Base-by-base conservation (phyloP, 2,797 vertebrate species). In the Hippoglossus hippoglossus region DNA sequence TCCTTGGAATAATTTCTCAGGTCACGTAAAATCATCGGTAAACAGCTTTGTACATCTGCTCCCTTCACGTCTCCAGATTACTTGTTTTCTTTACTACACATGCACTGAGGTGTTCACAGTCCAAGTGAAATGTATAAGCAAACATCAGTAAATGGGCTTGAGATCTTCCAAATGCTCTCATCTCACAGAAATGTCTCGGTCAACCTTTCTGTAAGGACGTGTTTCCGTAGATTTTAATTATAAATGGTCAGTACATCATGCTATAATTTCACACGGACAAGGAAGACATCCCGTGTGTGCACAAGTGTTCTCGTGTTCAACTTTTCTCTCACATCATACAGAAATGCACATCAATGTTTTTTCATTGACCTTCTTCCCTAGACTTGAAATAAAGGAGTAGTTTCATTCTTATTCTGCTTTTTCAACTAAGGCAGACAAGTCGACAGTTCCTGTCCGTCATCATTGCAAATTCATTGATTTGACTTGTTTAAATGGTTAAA, bases 261-360 rank as follows among this genome's bases (percentile, higher is more conserved):
- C 12, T 44, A 13, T 18, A 44, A 44, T 44, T 44, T 44, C 41
- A 59, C 64, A 15, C 61, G 47, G 59, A 51, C 53, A 53, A 64
- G 21, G 41, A 67, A 51, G n/a, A 16, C 22, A 54, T 64, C 55
- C 46, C 19, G 13, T 55, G 25, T 50, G 25, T 7, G 10, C 18
- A 10, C 15, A 31, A 31, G 36, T 39, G 10, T 39, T 39, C 36
- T 13, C 12, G 11, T 12, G 36, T 39, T 39, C 36, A 12, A 39
- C 11, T 12, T 13, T 39, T 12, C 36, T 39, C 36, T 39, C 36
- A 39, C 36, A 39, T 39, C 36, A 39, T 39, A 39, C 36, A 39
- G 36, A 13, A 19, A 63, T 58, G 25, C 24, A 58, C 10, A 28
- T 60, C 41, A 58, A 44, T 44, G 41, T 1, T 60, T 57, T 63